Base-by-base conservation (phyloP, 2,797 vertebrate species). In the Labroides dimidiatus region DNA sequence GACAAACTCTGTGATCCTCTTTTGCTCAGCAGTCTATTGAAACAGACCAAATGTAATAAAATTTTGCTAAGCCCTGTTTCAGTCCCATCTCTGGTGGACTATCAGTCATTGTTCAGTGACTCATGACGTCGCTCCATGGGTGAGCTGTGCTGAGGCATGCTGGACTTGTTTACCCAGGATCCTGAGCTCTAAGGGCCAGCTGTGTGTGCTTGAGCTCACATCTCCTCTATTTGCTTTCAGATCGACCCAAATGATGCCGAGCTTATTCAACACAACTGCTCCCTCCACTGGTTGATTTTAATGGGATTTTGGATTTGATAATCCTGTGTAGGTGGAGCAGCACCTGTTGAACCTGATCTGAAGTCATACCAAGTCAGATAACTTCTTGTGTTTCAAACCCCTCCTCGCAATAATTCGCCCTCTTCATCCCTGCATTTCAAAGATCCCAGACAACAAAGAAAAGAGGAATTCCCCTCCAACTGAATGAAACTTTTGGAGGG, bases 111-210 rank as follows among this genome's bases (percentile, higher is more conserved):
- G 93, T 94, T 89, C 76, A 33, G 52, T 56, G 75, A 79, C 90
- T 91, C 87, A 90, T 84, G 47, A 23, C 19, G 87, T 71, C 69
- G 68, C 86, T 83, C 53, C 79, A 64, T 76, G 82, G 82, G 74
- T 77, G 83, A 91, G 84, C 88, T 81, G 80, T 80, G 84, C 87
- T 74, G 76, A 74, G 87, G 86, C 92, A 90, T 92, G 90, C 88
- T 77, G 90, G 64, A 91, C 50, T 88, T 94, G 93, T 96, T 96
- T 95, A 92, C 89, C 84, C 86, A 83, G 91, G 91, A 92, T 89
- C 89, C 92, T 66, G 82, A 80, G 89, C 90, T 87, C 92, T 84
- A 88, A 90, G 87, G 75, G 91, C 75, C 94, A 94, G 94, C 94
- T 96, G 95, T 91, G 95, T 87, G 91, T 92, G 89, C 91, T 69